Evolutionary conservation across 2,888 invertebrate genomes (phyloP).

Genomic region (Parnassius mnemosyne): DNA sequence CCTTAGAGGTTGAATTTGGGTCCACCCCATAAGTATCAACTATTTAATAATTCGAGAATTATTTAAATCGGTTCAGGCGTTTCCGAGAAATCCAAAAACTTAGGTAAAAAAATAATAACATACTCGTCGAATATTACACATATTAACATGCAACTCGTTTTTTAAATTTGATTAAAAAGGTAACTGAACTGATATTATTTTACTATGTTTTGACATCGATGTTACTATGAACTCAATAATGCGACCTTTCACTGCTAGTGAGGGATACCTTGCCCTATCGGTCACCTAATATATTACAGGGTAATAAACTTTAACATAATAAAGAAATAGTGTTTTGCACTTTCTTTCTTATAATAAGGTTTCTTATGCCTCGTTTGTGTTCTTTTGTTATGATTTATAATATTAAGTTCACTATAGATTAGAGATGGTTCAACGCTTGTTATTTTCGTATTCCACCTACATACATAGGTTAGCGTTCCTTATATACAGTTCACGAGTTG

Average conservation of each 20-base stretch:
- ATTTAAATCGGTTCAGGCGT: too few species aligned
- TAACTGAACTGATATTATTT: neutral
- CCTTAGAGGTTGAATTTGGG: too few species aligned
- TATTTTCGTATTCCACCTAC: too few species aligned
- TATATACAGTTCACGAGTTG: too few species aligned
- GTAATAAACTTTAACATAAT: conserved; percentile 7
- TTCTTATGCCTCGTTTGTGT: conserved; percentile 3
- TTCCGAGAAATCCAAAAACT: too few species aligned
- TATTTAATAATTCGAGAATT: too few species aligned
- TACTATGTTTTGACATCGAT: neutral
- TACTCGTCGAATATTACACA: too few species aligned
- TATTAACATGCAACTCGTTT: too few species aligned
- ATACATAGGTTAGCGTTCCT: too few species aligned
- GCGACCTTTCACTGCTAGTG: conserved; percentile 8
- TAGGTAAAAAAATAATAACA: too few species aligned
- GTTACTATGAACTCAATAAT: neutral
- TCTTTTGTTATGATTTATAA: neutral
- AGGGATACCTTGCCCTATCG: conserved; percentile 11
- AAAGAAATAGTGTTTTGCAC: conserved; percentile 14
- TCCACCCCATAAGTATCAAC: too few species aligned
- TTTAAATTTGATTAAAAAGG: neutral
- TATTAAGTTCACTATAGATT: neutral
- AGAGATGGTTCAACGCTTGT: too few species aligned
- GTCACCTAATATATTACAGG: conserved; percentile 14
- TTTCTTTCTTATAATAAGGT: conserved; percentile 11